A percentile compares a stretch with the other conserved stretches of the same genome.
Conservation (phyloP, 2,113 vertebrate genomes). For the Alligator sinensis region DNA sequence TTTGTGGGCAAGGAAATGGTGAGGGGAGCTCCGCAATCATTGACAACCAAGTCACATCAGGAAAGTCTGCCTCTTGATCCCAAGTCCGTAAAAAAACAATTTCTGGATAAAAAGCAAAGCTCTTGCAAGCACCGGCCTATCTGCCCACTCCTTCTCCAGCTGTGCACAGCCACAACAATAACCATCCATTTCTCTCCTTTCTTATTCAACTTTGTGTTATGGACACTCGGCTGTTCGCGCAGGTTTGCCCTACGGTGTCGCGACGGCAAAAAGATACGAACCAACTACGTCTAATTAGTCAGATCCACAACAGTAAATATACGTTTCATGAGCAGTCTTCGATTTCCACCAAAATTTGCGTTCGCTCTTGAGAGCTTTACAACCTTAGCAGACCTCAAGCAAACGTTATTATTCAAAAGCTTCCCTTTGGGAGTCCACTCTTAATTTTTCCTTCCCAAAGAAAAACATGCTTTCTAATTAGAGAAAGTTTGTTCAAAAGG, state of each 20-base stretch:
- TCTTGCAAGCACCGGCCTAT: background rate
- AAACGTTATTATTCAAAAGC: background rate
- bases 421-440: accelerated
- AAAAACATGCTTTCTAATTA: background rate
- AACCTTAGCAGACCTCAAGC: background rate
- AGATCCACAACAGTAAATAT: background rate
- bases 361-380: background rate
- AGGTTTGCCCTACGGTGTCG: background rate
- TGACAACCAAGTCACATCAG: conserved; percentile 42
- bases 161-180: background rate
- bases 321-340: background rate
- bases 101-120: background rate
- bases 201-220: conserved; percentile 32
- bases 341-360: background rate
- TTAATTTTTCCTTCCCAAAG: background rate
- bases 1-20: conserved; percentile 40
- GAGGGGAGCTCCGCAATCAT: conserved; percentile 44
- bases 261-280: background rate
- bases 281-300: background rate
- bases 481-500: background rate
- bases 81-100: conserved; percentile 3
- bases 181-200: conserved; percentile 22
- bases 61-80: conserved; percentile 27
- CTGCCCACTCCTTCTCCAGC: background rate
- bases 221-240: conserved; percentile 13